Evolutionary conservation across 1,140 invertebrate species (phyloP), one percentile per base, ranked within the genome.

Genomic region (Bathynomus jamesi): DNA sequence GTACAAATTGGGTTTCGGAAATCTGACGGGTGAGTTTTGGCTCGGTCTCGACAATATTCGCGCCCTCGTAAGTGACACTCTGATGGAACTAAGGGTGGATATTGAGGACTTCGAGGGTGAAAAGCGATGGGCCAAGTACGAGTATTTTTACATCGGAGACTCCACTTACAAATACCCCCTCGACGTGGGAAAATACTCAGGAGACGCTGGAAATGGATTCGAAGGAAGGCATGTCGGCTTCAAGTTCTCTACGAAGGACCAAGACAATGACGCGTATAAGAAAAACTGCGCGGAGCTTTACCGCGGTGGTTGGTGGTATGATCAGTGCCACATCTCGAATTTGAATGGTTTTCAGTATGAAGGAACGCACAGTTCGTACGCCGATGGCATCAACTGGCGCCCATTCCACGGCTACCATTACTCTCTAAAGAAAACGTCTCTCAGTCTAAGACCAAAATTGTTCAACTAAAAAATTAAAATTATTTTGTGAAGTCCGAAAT

Each of bases 1-100:
- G 30, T 86, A 86, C 75, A 80, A n/a, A 80, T 69, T 79, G n/a
- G 85, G 85, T 2, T 86, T 86, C 76, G 85, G 85, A 7, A 81
- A 83, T 61, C 73, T 82, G 4, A 80, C 76, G 8, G 75, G 78
- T 17, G 80, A 82, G 65, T 79, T 80, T 67, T 85, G 83, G 82
- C 63, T 85, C 4, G 85, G 79, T 4, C 67, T 79, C n/a, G 69
- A 76, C 65, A 72, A 73, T 67, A 74, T 80, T 8, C 69, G 76
- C 10, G 67, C 67, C 27, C 63, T 80, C 4, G 78, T 76, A 0
- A 60, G 69, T 11, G 53, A 71, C 4, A 70, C 73, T 0, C 68
- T 75, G 10, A 62, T 72, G 67, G 65, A 75, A n/a, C 40, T 79
- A 4, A 62, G 76, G 28, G 31, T 80, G 7, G 79, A 80, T 17